These are phyloP conservation scores for Uloborus diversus DNA, from an alignment of 1,140 invertebrate genomes.

Conservation along the genomic window DNA sequence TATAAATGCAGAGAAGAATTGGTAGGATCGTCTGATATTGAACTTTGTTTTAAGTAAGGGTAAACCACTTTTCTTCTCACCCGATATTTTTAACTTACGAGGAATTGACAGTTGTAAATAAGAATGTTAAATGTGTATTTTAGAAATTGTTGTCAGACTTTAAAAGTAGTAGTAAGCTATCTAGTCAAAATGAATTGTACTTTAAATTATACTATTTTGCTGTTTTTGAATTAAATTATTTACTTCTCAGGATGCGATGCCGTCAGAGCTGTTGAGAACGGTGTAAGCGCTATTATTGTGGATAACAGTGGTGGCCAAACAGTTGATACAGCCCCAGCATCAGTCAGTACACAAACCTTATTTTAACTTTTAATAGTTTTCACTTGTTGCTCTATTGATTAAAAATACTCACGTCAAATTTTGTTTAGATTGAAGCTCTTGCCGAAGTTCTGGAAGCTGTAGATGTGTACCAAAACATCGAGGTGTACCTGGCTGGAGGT, in stretches of 20 bases:
- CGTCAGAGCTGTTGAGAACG: constrained; percentile 75
- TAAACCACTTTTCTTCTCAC: too few relatives aligned
- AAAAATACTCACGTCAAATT: background rate
- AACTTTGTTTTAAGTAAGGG: too few relatives aligned
- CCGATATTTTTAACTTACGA: too few relatives aligned
- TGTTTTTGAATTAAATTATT: too few relatives aligned
- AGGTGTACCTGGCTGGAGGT: constrained; percentile 90
- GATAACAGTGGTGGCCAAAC: constrained; percentile 92
- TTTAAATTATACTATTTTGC: too few relatives aligned
- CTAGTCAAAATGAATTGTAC: too few relatives aligned
- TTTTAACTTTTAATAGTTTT: background rate
- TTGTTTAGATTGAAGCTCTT: constrained; percentile 81
- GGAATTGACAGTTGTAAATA: too few relatives aligned
- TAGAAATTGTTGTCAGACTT: too few relatives aligned
- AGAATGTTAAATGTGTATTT: too few relatives aligned
- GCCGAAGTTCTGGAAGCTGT: constrained; percentile 82
- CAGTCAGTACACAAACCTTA: constrained; percentile 69
- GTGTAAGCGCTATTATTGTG: constrained; percentile 82
- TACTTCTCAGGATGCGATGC: constrained; percentile 84
- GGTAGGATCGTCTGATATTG: too few relatives aligned
- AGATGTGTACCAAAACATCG: constrained; percentile 72
- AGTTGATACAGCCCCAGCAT: constrained; percentile 81
- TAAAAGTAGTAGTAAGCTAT: too few relatives aligned
- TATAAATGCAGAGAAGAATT: too few relatives aligned
- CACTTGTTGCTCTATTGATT: background rate